Evolutionary conservation across 2,113 vertebrate genomes (phyloP).

Genomic region (Gopherus flavomarginatus): DNA sequence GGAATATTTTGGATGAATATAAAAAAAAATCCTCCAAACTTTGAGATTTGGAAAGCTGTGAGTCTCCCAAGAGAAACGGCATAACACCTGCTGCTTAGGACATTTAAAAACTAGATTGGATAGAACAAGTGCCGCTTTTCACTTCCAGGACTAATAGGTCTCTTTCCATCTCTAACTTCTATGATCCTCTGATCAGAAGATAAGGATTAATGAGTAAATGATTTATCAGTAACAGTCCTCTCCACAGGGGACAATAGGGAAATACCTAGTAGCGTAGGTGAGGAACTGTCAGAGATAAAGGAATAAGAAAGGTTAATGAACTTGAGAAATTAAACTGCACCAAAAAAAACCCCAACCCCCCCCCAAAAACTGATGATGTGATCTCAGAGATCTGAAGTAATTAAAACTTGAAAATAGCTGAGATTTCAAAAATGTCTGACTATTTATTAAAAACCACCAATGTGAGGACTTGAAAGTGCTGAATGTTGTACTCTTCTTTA

Average conservation of each 20-base stretch:
- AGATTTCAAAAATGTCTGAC: background rate
- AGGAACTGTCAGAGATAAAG: background rate
- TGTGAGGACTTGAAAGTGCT: accelerated
- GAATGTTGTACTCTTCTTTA: accelerated
- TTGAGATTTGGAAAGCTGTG: background rate
- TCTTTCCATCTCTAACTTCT: background rate
- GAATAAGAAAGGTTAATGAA: background rate
- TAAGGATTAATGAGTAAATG: background rate
- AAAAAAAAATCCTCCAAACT: background rate
- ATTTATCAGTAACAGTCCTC: background rate
- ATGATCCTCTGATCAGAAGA: background rate
- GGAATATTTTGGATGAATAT: accelerated
- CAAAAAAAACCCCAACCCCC: background rate
- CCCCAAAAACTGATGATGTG: background rate
- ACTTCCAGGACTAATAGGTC: background rate
- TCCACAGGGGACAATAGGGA: background rate
- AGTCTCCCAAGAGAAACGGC: background rate
- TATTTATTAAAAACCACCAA: background rate
- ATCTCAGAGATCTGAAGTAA: background rate
- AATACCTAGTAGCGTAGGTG: accelerated
- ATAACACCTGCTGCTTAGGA: background rate
- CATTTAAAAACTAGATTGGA: background rate
- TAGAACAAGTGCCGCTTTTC: background rate
- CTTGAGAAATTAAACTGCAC: background rate
- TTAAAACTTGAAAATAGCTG: background rate